Evolutionary conservation across 2,888 invertebrate species (phyloP).

Genomic region (Scaptomyza parva): DNA sequence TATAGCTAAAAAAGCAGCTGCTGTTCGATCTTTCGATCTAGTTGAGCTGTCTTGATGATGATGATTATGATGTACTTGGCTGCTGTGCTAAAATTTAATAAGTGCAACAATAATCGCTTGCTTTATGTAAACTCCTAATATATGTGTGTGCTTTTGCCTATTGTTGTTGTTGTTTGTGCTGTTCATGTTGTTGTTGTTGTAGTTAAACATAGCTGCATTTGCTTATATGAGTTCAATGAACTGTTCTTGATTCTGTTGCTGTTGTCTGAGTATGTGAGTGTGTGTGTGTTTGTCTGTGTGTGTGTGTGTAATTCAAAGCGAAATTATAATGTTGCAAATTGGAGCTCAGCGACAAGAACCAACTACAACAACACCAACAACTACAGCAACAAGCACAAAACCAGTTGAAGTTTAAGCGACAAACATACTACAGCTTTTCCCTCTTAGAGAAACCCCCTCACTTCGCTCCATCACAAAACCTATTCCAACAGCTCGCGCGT

Average conservation of each 20-base stretch:
- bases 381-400: no score
- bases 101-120: constrained; percentile 71
- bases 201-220: constrained; percentile 37
- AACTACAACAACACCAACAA: constrained; percentile 35
- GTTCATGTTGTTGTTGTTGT: constrained; percentile 26
- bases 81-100: constrained; percentile 69
- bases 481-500: constrained; percentile 36
- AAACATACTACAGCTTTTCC: constrained; percentile 8
- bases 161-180: constrained; percentile 48
- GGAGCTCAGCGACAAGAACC: constrained; percentile 47
- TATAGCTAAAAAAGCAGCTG: constrained; percentile 35
- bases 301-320: constrained; percentile 69
- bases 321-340: constrained; percentile 74
- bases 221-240: constrained; percentile 44
- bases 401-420: constrained; percentile 55
- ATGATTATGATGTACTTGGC: constrained; percentile 53
- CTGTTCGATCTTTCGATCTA: constrained; percentile 29
- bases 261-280: constrained; percentile 44
- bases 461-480: not conserved
- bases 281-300: constrained; percentile 34
- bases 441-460: not conserved
- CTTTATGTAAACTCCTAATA: constrained; percentile 72
- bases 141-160: constrained; percentile 56
- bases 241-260: constrained; percentile 38
- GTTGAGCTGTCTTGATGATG: constrained; percentile 35